A percentile compares a stretch with the other conserved stretches of the same genome.
Conservation (phyloP, 2,113 vertebrate genomes). For the Dissostichus mawsoni region DNA sequence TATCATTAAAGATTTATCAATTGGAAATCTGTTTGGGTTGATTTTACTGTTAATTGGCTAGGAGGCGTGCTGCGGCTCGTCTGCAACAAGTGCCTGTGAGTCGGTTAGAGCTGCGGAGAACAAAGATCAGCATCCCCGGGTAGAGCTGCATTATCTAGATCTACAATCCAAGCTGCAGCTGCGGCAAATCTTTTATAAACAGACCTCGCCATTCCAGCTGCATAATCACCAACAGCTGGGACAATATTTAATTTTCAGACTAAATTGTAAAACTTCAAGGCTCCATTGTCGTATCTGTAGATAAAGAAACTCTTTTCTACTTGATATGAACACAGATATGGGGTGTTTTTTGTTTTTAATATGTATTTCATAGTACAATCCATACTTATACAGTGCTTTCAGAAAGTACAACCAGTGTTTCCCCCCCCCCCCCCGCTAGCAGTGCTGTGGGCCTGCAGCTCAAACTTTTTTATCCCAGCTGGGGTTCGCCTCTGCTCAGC, state of each 20-base stretch:
- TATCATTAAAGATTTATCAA: conserved; percentile 99
- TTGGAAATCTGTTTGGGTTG: conserved; percentile 94
- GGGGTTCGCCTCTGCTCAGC: not conserved
- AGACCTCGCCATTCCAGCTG: not conserved
- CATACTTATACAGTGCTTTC: not conserved
- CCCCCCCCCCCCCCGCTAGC: not conserved
- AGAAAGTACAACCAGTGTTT: not conserved
- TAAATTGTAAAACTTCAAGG: too few species aligned
- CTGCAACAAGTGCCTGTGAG: conserved; percentile 70
- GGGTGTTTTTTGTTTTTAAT: not conserved
- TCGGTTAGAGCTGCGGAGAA: conserved; percentile 6
- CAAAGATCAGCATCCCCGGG: conserved; percentile 17
- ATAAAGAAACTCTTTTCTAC: too few species aligned
- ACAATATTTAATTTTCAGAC: not conserved
- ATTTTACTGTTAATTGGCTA: conserved; percentile 92
- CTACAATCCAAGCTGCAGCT: not conserved
- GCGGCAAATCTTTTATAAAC: not conserved
- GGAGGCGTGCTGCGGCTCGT: conserved; percentile 82
- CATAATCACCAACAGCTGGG: not conserved
- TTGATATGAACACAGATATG: not conserved
- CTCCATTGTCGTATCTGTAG: too few species aligned
- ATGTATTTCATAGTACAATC: not conserved
- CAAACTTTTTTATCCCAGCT: not conserved
- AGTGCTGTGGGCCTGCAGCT: not conserved
- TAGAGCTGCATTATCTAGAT: not conserved